Conservation (phyloP, 1,140 invertebrate genomes). For the Lepidurus couesii region DNA sequence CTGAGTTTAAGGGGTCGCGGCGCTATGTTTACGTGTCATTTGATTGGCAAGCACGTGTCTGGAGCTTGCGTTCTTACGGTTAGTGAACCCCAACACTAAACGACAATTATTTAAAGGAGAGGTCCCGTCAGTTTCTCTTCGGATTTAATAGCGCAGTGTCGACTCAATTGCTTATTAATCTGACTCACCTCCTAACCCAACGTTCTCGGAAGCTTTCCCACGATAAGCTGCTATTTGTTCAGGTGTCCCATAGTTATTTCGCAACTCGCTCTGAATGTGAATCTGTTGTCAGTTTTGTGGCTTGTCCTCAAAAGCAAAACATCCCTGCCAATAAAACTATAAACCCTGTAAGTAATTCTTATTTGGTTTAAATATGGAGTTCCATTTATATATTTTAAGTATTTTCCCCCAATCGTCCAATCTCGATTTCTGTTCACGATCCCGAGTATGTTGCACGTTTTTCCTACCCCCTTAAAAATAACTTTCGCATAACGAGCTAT, state of each 20-base stretch:
- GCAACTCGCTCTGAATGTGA: no score
- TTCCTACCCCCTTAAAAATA: background rate
- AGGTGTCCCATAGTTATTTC: background rate
- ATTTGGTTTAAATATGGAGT: no score
- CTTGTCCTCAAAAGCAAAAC: no score
- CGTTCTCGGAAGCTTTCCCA: background rate
- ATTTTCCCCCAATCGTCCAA: no score
- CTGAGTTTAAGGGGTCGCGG: background rate
- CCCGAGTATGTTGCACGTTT: background rate
- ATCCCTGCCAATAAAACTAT: no score
- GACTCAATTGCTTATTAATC: background rate
- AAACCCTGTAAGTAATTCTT: no score
- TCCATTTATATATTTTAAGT: no score
- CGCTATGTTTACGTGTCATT: slow-evolving; percentile 9
- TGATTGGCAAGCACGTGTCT: background rate
- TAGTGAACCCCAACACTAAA: background rate
- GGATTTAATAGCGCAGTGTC: background rate
- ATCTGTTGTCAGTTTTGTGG: no score
- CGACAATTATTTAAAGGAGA: background rate
- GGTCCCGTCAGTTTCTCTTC: background rate
- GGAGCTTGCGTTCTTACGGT: background rate
- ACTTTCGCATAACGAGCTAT: background rate
- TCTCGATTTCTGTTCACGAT: background rate
- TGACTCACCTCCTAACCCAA: background rate
- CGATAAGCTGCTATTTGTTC: background rate